A percentile compares a stretch with the other conserved stretches of the same genome.
Evolutionary conservation across 2,888 invertebrate species (phyloP).

Genomic region (Clunio marinus): DNA sequence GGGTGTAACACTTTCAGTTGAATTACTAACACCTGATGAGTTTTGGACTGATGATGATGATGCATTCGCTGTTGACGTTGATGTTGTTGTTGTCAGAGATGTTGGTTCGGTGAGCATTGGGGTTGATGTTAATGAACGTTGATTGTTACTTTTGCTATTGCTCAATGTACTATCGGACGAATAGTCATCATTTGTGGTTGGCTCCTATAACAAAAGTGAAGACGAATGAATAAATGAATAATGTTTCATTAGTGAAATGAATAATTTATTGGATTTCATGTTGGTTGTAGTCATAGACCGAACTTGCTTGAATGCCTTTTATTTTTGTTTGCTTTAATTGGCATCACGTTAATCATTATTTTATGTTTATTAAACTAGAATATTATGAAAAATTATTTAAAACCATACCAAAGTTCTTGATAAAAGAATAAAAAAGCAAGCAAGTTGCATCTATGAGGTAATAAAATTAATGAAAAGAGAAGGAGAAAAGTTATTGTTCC

Average conservation of each 20-base stretch:
- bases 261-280: too few relatives aligned
- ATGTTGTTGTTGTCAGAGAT: slow-evolving; percentile 43
- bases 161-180: slow-evolving; percentile 40
- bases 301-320: too few relatives aligned
- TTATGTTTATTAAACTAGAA: slow-evolving; percentile 40
- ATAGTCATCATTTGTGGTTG: slow-evolving; percentile 43
- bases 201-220: too few relatives aligned
- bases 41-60: slow-evolving; percentile 49
- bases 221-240: neutral
- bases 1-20: slow-evolving; percentile 52
- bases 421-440: too few relatives aligned
- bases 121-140: slow-evolving; percentile 46
- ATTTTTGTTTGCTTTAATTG: too few relatives aligned
- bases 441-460: too few relatives aligned
- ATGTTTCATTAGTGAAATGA: too few relatives aligned
- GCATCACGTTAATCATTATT: neutral
- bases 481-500: too few relatives aligned
- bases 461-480: too few relatives aligned
- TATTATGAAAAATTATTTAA: too few relatives aligned
- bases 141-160: slow-evolving; percentile 40
- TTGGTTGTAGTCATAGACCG: too few relatives aligned
- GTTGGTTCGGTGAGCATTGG: slow-evolving; percentile 26
- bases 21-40: slow-evolving; percentile 46
- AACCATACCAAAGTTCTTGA: too few relatives aligned
- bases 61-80: slow-evolving; percentile 47